Base-by-base conservation (phyloP, 1,140 invertebrate genomes). In the Helicoverpa armigera region DNA sequence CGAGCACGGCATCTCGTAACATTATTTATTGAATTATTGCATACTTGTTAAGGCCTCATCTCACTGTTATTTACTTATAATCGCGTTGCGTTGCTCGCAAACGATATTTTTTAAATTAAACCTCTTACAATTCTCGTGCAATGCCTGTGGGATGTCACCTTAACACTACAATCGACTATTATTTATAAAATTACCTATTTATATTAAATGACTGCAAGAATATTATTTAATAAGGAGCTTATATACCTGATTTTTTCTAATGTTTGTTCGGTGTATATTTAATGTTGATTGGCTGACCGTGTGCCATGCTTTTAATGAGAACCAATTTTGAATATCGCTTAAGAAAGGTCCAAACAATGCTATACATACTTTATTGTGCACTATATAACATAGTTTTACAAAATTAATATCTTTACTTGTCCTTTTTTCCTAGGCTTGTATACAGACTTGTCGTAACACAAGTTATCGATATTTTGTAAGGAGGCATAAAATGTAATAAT, bases 241-340 rank as follows among this genome's bases (percentile, higher is more conserved):
- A 18, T 73, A 16, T 73, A 56, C 53, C 48, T 56, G 51, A 56
- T 73, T 73, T 56, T 56, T 51, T 73, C 31, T 73, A 31, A 35
- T 51, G 48, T 73, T 56, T 56, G 23, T 67, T 67, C 14, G 7
- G 35, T 65, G 61, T 31, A 65, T 43, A 65, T 65, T 65, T 4
- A 50, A 50, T 43, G 23, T 73, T 56, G 16, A 35, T 11, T 56
- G 29, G 53, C 70, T 53, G 70, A n/a, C 53, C 67, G 18, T 70
- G 70, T 73, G 65, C 16, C 65, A 69, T 69, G 61, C 29, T 65
- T 63, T 63, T 67, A 7, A 73, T 31, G 18, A 31, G 67, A 70
- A 70, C 67, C 67, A 53, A 70, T 53, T 70, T 13, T 18, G 18
- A n/a, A 14, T 69, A 31, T 35, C 35, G 35, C 63, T 43, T 43